These are phyloP conservation scores for Elgaria multicarinata DNA, from an alignment of 2,113 vertebrate species.

Conservation along the genomic window DNA sequence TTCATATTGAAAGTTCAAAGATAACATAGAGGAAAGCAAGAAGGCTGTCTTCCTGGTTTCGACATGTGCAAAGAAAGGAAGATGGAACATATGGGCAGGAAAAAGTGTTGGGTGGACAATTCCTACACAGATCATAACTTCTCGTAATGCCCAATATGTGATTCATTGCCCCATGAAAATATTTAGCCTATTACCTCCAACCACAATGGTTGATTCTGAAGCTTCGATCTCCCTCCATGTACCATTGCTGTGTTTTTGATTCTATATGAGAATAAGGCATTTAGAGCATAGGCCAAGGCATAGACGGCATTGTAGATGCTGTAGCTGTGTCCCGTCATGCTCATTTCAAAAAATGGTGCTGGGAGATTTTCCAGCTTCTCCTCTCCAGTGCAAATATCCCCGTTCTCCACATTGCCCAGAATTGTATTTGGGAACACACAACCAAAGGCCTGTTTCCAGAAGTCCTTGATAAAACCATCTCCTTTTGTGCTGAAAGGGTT, in stretches of 20 bases:
- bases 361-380: neutral
- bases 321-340: neutral
- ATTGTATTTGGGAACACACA: neutral
- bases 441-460: neutral
- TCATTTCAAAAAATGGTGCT: neutral
- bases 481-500: neutral
- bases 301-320: neutral
- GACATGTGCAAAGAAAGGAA: too few species aligned
- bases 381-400: neutral
- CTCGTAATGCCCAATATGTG: too few species aligned
- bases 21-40: too few species aligned
- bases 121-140: too few species aligned
- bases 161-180: too few species aligned
- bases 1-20: too few species aligned
- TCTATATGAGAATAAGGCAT: neutral
- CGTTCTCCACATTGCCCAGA: too few species aligned
- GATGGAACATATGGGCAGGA: too few species aligned
- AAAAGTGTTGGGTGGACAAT: too few species aligned
- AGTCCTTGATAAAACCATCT: neutral
- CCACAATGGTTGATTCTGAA: neutral
- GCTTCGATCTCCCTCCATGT: neutral
- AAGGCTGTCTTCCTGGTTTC: too few species aligned
- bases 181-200: neutral
- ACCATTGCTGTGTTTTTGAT: neutral
- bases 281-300: neutral